Percentiles rank a stretch among this genome's conserved stretches.
Conservation (phyloP, 2,888 invertebrate species). For the Aphidoletes aphidimyza region DNA sequence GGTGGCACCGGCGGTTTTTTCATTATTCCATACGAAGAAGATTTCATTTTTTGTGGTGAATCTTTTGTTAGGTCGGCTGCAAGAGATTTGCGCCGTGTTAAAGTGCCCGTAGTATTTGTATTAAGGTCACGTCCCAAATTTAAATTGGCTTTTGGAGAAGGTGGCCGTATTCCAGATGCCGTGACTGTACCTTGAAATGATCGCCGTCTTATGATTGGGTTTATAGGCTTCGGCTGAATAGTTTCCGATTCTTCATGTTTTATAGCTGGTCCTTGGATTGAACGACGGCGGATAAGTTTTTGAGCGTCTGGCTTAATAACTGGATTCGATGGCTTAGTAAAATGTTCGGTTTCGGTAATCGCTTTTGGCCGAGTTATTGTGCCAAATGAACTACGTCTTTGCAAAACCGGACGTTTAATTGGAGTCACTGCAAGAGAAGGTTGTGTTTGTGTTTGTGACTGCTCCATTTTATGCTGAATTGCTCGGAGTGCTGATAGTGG, state of each 20-base stretch:
- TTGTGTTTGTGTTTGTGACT: neutral
- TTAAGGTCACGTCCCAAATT: neutral
- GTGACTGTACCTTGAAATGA: neutral
- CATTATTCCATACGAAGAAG: neutral
- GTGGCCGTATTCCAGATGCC: neutral
- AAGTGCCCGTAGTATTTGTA: neutral
- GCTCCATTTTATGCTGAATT: neutral
- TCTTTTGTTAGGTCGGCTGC: neutral
- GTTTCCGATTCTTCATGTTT: neutral
- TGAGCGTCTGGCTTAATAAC: neutral
- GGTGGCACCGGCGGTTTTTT: slow-evolving; percentile 19
- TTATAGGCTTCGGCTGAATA: neutral
- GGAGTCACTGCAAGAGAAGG: neutral
- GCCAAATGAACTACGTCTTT: slow-evolving; percentile 26
- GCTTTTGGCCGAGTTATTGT: neutral
- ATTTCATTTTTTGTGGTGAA: slow-evolving; percentile 32
- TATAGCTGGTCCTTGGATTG: neutral
- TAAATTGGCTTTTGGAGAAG: slow-evolving; percentile 1
- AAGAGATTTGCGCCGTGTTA: slow-evolving; percentile 11
- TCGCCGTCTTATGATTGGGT: neutral
- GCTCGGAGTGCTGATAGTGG: neutral
- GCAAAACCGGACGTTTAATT: neutral
- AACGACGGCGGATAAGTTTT: neutral
- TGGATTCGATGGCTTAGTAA: neutral
- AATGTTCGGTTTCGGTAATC: neutral